These are phyloP conservation scores for Callyntrura sp. DNA, from an alignment of 2,888 invertebrate species.

Conservation along the genomic window DNA sequence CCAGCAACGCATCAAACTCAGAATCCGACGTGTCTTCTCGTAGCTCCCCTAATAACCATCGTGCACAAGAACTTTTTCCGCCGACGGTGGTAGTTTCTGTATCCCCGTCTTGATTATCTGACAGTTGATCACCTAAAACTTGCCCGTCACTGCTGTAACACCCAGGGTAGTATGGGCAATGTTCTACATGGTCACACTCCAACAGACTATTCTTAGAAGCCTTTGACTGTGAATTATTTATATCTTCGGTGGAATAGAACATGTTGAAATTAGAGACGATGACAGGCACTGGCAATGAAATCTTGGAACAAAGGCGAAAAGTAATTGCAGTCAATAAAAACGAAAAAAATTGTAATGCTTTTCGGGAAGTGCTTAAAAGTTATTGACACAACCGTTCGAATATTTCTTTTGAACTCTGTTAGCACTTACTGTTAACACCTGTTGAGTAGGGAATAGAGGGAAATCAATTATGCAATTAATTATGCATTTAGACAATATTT, in stretches of 20 bases:
- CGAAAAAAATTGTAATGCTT: background rate
- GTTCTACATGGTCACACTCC: conserved; percentile 56
- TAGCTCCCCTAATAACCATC: no score
- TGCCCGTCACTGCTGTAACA: conserved; percentile 45
- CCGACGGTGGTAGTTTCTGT: no score
- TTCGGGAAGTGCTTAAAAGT: background rate
- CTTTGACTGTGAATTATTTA: conserved; percentile 13
- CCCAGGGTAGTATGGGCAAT: conserved; percentile 69
- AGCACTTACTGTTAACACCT: conserved; percentile 38
- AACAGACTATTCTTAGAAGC: background rate
- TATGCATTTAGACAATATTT: background rate
- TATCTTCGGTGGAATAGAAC: conserved; percentile 80
- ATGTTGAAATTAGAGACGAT: conserved; percentile 82
- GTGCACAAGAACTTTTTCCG: no score
- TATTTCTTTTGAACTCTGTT: background rate
- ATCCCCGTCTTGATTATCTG: no score
- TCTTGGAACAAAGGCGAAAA: background rate
- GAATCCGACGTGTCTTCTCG: no score
- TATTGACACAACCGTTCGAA: no score
- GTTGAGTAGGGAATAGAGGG: background rate
- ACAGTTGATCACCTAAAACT: background rate
- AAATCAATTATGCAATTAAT: background rate
- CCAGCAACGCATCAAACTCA: no score
- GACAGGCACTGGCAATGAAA: conserved; percentile 81
- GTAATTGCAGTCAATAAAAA: no score